Base-by-base conservation (phyloP, 2,797 vertebrate genomes). In the Propithecus perrieri region DNA sequence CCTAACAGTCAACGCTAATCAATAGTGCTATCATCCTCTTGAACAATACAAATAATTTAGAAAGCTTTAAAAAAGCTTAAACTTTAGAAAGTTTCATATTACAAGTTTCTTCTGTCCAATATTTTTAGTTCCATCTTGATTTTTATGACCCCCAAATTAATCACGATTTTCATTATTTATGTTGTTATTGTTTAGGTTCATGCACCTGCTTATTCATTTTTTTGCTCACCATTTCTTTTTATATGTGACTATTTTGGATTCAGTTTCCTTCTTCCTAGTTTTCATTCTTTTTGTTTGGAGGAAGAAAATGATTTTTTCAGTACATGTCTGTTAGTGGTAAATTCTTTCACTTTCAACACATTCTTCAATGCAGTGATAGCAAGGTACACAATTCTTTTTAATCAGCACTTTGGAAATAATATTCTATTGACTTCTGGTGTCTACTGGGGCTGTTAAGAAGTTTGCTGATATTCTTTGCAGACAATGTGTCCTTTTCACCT, bases 341-440 rank as follows among this genome's bases (percentile, higher is more conserved):
- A 71, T 81, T 89, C 43, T 83, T 94, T 90, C n/a, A 57, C 12
- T 83, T 75, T 55, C 41, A 46, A 76, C 5, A 61, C 41, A 71
- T 59, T 75, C 50, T 91, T 92, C 26, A 89, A 28, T 76, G 75
- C 26, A 89, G 28, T 76, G 75, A 67, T 93, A 93, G 65, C 75
- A 96, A 71, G 69, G 59, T 85, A 78, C 88, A 90, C 74, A 97
- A 95, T 88, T 85, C 17, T 81, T 50, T 85, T 35, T 28, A 50
- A 48, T 95, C 38, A 93, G 53, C 18, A 75, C 43, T 93, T 92
- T 81, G 48, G 95, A 89, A 96, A 65, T 63, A 72, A 46, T 80
- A 59, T 89, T 78, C 50, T 53, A 6, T 85, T 90, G n/a, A 72
- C 57, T 80, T 90, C 2, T 69, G 8, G 53, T 22, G 92, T 92